Conservation (phyloP, 2,113 vertebrate genomes). For the Gopherus flavomarginatus region DNA sequence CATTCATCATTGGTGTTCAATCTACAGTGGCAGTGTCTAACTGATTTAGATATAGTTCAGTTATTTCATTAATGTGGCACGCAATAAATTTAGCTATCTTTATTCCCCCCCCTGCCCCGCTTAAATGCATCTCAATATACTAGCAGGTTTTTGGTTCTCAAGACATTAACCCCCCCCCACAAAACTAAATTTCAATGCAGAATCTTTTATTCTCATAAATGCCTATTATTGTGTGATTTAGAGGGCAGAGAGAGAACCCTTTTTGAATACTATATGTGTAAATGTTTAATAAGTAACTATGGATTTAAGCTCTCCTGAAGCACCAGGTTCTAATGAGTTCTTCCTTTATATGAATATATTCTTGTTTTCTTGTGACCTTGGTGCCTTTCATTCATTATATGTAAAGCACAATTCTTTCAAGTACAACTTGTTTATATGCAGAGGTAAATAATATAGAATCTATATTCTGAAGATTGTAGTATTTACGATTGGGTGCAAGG, state of each 20-base stretch:
- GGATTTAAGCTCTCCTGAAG: neutral
- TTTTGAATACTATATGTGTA: neutral
- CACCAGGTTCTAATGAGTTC: neutral
- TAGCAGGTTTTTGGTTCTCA: neutral
- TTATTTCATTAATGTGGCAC: neutral
- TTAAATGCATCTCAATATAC: neutral
- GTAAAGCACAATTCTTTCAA: neutral
- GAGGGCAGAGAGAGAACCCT: neutral
- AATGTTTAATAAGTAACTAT: neutral
- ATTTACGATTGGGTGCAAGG: neutral
- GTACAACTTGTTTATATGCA: neutral
- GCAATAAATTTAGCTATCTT: neutral
- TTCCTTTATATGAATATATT: neutral
- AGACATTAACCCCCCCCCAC: neutral
- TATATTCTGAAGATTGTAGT: neutral
- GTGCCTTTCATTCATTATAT: conserved; percentile 1
- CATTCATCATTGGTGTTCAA: neutral
- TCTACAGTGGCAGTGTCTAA: neutral
- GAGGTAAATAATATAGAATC: neutral
- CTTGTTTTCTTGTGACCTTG: neutral
- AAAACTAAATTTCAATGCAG: neutral
- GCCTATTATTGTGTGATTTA: neutral
- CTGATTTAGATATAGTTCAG: neutral
- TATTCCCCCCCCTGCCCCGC: neutral
- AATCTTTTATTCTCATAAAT: neutral